Percentiles rank a stretch among this genome's conserved stretches.
Evolutionary conservation across 1,140 invertebrate genomes (phyloP).

Genomic region (Orius insidiosus): DNA sequence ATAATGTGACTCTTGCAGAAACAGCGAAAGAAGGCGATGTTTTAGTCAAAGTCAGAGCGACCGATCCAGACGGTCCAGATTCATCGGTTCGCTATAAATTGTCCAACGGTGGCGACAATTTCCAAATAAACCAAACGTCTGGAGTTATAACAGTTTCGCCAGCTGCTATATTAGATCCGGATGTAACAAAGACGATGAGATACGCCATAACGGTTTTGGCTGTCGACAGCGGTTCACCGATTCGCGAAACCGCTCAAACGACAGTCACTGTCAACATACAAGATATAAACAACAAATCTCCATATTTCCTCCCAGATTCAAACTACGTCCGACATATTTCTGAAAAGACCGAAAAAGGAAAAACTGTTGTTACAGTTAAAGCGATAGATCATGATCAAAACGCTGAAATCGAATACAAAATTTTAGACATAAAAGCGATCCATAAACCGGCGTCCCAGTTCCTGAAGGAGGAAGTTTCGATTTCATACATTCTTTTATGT

Average conservation of each 20-base stretch:
- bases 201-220: slow-evolving; percentile 56
- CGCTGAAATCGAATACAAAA: slow-evolving; percentile 45
- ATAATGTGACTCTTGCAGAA: slow-evolving; percentile 50
- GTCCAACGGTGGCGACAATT: slow-evolving; percentile 57
- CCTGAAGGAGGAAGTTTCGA: slow-evolving; percentile 40
- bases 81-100: slow-evolving; percentile 52
- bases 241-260: slow-evolving; percentile 56
- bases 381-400: slow-evolving; percentile 54
- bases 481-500: slow-evolving; percentile 44
- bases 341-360: slow-evolving; percentile 45
- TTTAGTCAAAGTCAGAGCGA: slow-evolving; percentile 48
- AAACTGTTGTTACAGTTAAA: slow-evolving; percentile 39
- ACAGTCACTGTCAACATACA: slow-evolving; percentile 51
- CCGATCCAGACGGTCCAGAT: slow-evolving; percentile 58
- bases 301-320: slow-evolving; percentile 43
- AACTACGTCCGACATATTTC: slow-evolving; percentile 50
- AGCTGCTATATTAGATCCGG: slow-evolving; percentile 53
- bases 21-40: slow-evolving; percentile 46
- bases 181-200: slow-evolving; percentile 36
- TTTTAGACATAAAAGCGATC: slow-evolving; percentile 47
- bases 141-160: slow-evolving; percentile 55
- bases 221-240: slow-evolving; percentile 49
- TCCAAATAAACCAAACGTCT: slow-evolving; percentile 51
- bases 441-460: slow-evolving; percentile 53
- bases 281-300: slow-evolving; percentile 71